phyloP scores from a whole-genome alignment of 2,113 vertebrate genomes.

The Cariama cristata region DNA sequence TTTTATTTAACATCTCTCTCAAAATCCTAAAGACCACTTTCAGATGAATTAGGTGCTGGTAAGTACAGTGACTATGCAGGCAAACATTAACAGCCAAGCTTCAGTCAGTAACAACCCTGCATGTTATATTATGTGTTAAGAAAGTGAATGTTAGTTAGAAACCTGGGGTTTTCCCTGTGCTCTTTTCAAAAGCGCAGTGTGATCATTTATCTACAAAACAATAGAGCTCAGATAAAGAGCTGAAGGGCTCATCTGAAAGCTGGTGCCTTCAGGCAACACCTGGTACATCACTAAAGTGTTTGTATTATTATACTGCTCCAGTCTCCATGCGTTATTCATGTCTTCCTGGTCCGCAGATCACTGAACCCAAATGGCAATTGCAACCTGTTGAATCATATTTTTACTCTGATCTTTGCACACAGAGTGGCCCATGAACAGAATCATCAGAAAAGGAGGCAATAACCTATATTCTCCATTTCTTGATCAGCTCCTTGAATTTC shows the following conservation, averaged over 20 bases:
- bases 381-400: background rate
- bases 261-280: constrained; percentile 2
- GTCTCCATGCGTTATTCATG: background rate
- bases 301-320: background rate
- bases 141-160: constrained; percentile 8
- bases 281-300: constrained; percentile 2
- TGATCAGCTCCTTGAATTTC: background rate
- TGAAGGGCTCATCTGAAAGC: background rate
- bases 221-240: constrained; percentile 1
- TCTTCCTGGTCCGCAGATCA: background rate
- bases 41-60: constrained; percentile 47
- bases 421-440: background rate
- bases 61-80: background rate
- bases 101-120: background rate
- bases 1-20: constrained; percentile 20
- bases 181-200: background rate
- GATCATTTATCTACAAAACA: constrained; percentile 19
- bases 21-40: background rate
- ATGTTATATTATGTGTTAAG: constrained; percentile 44
- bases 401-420: background rate
- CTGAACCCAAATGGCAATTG: background rate
- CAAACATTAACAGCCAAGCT: constrained; percentile 57
- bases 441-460: background rate
- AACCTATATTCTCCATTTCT: background rate
- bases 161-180: background rate